phyloP scores from a whole-genome alignment of 2,113 vertebrate species.

The Cnemophilus loriae region DNA sequence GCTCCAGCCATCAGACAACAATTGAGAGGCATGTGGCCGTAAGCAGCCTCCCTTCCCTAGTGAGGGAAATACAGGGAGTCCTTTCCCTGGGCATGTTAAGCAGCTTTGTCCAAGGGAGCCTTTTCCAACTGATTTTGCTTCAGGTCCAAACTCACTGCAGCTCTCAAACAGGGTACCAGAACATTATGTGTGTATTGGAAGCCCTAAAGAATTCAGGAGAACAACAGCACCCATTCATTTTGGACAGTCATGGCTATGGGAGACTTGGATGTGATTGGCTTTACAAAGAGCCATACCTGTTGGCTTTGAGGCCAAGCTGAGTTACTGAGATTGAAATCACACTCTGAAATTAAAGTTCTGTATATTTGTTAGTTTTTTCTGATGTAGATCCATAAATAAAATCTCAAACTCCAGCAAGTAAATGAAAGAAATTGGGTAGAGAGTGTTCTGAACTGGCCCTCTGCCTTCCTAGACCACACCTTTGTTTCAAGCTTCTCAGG shows the following conservation, averaged over 20 bases:
- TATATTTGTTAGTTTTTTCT: not conserved
- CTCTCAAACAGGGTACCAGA: not conserved
- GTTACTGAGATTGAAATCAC: not conserved
- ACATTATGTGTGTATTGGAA: not conserved
- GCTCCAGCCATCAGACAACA: not conserved
- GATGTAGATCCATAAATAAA: not conserved
- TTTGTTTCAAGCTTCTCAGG: not conserved
- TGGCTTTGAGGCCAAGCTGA: not conserved
- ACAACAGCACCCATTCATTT: not conserved
- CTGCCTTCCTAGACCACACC: not conserved
- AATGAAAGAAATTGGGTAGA: not conserved
- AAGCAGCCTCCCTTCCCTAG: not conserved
- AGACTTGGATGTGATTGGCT: not conserved
- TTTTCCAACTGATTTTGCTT: not conserved
- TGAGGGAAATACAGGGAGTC: not conserved
- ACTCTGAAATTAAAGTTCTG: not conserved
- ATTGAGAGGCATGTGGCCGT: not conserved
- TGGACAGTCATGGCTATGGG: not conserved
- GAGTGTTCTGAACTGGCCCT: not conserved
- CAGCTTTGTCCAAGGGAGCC: not conserved
- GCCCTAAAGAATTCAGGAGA: not conserved
- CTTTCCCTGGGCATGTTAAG: not conserved
- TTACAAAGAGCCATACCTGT: not conserved
- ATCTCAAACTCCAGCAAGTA: not conserved
- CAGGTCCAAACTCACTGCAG: not conserved